Conservation (phyloP, 2,797 vertebrate species). For the Siniperca obscura region DNA sequence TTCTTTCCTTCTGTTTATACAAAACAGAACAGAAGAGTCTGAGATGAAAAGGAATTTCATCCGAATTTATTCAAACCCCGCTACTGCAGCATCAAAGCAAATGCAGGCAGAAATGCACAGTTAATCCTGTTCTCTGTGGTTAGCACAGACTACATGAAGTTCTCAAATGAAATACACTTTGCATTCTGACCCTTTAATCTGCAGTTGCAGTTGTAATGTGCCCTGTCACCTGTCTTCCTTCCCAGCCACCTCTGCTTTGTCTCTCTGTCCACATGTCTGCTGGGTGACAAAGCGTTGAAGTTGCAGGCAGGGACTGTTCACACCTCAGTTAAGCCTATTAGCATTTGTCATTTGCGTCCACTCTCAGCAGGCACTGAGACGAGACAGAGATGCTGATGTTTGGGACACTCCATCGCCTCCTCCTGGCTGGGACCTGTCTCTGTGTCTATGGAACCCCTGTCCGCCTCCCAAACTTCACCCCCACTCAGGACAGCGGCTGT, state of each 20-base stretch:
- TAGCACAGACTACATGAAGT: slow-evolving; percentile 28
- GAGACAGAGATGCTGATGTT: slow-evolving; percentile 75
- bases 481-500: slow-evolving; percentile 54
- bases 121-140: slow-evolving; percentile 55
- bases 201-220: slow-evolving; percentile 30
- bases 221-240: slow-evolving; percentile 27
- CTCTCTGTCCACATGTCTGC: slow-evolving; percentile 30
- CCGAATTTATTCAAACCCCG: slow-evolving; percentile 45
- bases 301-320: slow-evolving; percentile 36
- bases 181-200: slow-evolving; percentile 42
- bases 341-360: slow-evolving; percentile 28
- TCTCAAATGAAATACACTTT: slow-evolving; percentile 24
- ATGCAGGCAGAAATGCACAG: slow-evolving; percentile 19
- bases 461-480: slow-evolving; percentile 25
- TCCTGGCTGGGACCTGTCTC: slow-evolving; percentile 76
- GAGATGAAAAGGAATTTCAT: slow-evolving; percentile 58
- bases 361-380: slow-evolving; percentile 62
- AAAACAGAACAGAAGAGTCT: slow-evolving; percentile 34
- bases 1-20: slow-evolving; percentile 37
- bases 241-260: slow-evolving; percentile 28
- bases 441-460: slow-evolving; percentile 71
- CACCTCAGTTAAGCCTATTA: slow-evolving; percentile 35
- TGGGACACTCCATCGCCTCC: slow-evolving; percentile 62
- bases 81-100: slow-evolving; percentile 53
- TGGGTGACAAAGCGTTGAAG: slow-evolving; percentile 24